Evolutionary conservation across 2,888 invertebrate species (phyloP), one percentile per base, ranked within the genome.

Genomic region (Rhingia campestris): DNA sequence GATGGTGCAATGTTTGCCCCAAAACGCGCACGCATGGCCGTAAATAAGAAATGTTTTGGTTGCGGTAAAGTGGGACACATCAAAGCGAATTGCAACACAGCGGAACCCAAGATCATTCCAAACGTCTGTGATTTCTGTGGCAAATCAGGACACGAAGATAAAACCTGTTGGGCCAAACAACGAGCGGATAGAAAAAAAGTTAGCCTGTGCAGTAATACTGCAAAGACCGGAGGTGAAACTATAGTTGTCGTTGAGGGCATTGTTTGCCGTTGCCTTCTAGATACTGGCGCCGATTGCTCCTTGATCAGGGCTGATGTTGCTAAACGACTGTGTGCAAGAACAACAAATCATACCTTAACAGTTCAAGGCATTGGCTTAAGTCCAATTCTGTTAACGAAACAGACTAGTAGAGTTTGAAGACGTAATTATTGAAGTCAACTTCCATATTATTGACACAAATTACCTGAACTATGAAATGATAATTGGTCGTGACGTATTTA

Each of bases 321-420:
- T 43, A 6, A 32, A 45, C 54, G 12, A 39, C 39, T 58, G 6
- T 37, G 10, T 6, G 51, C 59, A 43, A 14, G 43, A 6, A 35
- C 35, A 33, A n/a, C 49, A 14, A 12, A n/a, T 45, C 37, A 74
- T 12, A 39, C 45, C 4, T 12, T 54, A 14, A 32, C 45, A 0
- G 12, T 74, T 4, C 51, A 66, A 39, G 54, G 58, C 4, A 63
- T 64, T 22, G 22, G 58, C n/a, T 5, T n/a, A 30, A 49, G 32
- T 10, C 37, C 70, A 10, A 49, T 73, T 9, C 37, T 74, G 9
- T 39, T 74, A 10, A 74, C 74, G 4, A 54, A 74, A 35, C 14
- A 64, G 39, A 56, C 47, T 10, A 22, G 64, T 73, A 14, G 73
- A 73, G 10, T 73, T 73, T 30, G 56, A 74, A n/a, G 56, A 56